These are phyloP conservation scores for Gobio gobio DNA, from an alignment of 2,113 vertebrate genomes.

Conservation along the genomic window DNA sequence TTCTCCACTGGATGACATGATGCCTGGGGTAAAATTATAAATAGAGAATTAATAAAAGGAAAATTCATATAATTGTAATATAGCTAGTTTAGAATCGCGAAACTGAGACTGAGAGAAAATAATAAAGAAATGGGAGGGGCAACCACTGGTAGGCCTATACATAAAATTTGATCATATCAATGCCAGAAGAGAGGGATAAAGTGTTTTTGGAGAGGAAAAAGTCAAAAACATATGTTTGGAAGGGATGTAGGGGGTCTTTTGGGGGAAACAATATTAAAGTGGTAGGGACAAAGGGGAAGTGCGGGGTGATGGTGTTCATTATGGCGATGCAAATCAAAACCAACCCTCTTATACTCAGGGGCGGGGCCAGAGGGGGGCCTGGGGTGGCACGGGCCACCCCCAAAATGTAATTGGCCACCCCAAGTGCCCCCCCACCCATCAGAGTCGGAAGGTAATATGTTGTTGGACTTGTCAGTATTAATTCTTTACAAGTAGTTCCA, in stretches of 20 bases:
- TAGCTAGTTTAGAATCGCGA: neutral
- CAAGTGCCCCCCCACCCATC: too few species aligned
- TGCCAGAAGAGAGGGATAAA: neutral
- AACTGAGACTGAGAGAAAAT: neutral
- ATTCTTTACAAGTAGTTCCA: too few species aligned
- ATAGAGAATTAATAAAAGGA: neutral
- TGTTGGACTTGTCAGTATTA: too few species aligned
- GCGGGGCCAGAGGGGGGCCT: too few species aligned
- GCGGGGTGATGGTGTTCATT: neutral
- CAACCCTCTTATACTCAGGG: neutral
- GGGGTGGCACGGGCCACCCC: too few species aligned
- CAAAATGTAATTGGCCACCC: too few species aligned
- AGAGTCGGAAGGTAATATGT: too few species aligned
- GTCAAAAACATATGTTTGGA: neutral
- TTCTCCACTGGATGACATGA: slow-evolving; percentile 79
- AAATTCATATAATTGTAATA: neutral
- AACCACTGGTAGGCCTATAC: neutral
- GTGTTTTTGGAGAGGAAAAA: neutral
- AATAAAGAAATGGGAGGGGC: neutral
- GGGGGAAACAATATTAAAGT: neutral
- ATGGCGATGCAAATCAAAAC: neutral
- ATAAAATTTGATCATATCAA: neutral
- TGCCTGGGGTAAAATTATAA: slow-evolving; percentile 62
- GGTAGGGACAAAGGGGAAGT: neutral
- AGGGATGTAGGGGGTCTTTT: neutral